Conservation (phyloP, 2,888 invertebrate genomes). For the Cerastis leucographa region DNA sequence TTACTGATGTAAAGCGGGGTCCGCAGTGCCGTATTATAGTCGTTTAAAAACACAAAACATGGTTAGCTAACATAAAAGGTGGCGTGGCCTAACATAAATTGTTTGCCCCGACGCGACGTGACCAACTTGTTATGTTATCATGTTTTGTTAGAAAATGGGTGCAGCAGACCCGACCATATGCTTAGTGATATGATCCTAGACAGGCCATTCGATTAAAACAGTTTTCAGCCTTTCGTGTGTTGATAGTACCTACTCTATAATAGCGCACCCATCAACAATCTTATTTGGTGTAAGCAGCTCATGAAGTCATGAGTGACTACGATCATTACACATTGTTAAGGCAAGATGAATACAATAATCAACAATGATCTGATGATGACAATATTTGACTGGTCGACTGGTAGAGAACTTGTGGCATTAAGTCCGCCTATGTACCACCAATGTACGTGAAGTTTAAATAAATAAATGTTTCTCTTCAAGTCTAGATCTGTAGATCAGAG, state of each 20-base stretch:
- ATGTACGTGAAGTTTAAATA: no score
- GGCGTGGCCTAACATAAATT: not conserved
- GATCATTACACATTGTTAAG: slow-evolving; percentile 2
- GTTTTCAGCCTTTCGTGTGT: not conserved
- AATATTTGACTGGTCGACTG: no score
- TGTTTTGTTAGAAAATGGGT: not conserved
- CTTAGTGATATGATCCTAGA: not conserved
- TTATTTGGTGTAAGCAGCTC: not conserved
- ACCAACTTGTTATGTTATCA: no score
- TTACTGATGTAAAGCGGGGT: not conserved
- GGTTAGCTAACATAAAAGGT: not conserved
- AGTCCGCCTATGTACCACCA: no score
- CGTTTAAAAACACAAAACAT: not conserved
- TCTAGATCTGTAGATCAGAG: not conserved
- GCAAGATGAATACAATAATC: slow-evolving; percentile 7
- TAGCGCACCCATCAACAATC: not conserved
- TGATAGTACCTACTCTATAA: not conserved
- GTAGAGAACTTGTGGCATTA: no score
- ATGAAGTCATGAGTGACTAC: not conserved
- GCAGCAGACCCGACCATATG: not conserved
- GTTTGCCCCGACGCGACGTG: not conserved
- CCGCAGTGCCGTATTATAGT: not conserved
- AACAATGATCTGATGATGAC: slow-evolving; percentile 19
- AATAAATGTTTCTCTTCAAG: not conserved
- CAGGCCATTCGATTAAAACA: no score